These are phyloP conservation scores for Empidonax alnorum DNA, from an alignment of 2,113 vertebrate species.

Conservation along the genomic window DNA sequence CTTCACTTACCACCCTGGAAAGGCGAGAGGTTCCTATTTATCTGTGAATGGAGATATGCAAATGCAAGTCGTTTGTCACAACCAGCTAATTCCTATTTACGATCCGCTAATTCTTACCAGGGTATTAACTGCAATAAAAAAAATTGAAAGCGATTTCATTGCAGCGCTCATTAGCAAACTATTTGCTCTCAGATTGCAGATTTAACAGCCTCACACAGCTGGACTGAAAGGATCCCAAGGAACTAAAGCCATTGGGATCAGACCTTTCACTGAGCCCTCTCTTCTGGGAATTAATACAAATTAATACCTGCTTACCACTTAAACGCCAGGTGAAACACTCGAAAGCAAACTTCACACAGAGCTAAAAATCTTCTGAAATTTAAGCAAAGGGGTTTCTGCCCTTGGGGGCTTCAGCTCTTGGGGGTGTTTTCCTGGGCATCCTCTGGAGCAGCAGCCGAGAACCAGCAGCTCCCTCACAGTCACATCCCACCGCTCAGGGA, in stretches of 20 bases:
- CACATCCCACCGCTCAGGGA: not conserved
- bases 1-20: not conserved
- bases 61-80: not conserved
- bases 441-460: not conserved
- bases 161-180: not conserved
- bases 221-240: not conserved
- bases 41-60: not conserved
- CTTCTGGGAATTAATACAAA: not conserved
- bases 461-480: not conserved
- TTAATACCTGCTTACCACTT: not conserved
- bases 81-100: not conserved
- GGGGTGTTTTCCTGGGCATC: not conserved
- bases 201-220: not conserved
- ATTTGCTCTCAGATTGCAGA: not conserved
- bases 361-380: not conserved
- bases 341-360: not conserved
- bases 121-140: not conserved
- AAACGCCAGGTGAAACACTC: not conserved
- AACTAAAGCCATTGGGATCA: not conserved
- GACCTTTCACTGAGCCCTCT: not conserved
- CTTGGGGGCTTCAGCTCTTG: fast-evolving
- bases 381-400: not conserved
- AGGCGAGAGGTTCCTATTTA: not conserved
- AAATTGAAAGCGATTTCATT: not conserved
- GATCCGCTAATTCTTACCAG: not conserved